A percentile compares a stretch with the other conserved stretches of the same genome.
phyloP scores from a whole-genome alignment of 1,140 invertebrate species.

The Macrostomum lignano region DNA sequence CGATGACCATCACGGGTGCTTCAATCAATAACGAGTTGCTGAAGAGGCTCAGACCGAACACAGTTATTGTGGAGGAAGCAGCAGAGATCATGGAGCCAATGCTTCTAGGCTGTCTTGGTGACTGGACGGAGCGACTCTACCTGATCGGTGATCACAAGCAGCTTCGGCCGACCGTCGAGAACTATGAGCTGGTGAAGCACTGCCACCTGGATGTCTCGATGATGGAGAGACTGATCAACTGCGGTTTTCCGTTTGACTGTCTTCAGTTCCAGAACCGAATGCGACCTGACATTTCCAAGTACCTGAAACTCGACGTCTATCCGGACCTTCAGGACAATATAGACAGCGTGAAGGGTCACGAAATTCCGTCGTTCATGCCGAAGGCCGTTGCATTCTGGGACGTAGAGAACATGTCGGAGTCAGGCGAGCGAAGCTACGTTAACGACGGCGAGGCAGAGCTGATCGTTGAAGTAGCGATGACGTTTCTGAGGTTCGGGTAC shows the following conservation, averaged over 20 bases:
- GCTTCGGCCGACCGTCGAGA: conserved; percentile 4
- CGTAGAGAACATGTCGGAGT: too few relatives aligned
- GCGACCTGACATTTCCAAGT: too few relatives aligned
- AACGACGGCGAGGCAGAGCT: too few relatives aligned
- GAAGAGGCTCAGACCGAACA: background rate
- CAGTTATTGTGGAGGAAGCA: conserved; percentile 6
- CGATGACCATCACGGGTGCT: too few relatives aligned
- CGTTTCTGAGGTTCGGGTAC: too few relatives aligned
- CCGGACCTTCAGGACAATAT: too few relatives aligned
- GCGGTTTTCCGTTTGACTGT: background rate
- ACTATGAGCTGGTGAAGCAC: conserved; percentile 3
- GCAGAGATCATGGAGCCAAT: conserved; percentile 5
- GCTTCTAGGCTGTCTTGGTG: background rate
- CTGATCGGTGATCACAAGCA: conserved; percentile 7
- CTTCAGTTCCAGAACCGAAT: conserved; percentile 3
- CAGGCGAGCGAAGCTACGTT: too few relatives aligned
- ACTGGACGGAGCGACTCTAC: conserved; percentile 3
- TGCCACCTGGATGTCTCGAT: conserved; percentile 6
- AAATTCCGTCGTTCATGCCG: too few relatives aligned
- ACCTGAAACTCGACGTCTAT: too few relatives aligned
- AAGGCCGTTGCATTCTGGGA: too few relatives aligned
- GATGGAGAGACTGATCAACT: conserved; percentile 6
- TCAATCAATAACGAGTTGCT: conserved; percentile 1
- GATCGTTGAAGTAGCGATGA: too few relatives aligned
- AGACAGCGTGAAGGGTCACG: too few relatives aligned